Conservation (phyloP, 2,888 invertebrate genomes). For the Lepetodrilus schrolli region DNA sequence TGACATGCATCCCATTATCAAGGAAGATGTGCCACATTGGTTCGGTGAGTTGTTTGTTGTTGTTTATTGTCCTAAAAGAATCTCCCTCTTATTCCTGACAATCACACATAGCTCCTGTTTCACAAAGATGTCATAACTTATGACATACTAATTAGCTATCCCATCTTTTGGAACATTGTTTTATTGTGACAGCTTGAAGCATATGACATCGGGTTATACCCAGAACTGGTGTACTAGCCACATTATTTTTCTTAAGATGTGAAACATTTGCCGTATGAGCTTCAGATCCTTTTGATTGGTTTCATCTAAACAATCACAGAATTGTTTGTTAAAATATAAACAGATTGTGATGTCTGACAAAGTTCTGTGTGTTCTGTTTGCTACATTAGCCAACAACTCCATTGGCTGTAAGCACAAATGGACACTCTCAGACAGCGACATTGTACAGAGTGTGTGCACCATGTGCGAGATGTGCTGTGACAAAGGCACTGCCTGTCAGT, state of each 20-base stretch:
- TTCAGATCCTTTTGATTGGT: too few species aligned
- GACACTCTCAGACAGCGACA: constrained; percentile 41
- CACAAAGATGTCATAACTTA: too few species aligned
- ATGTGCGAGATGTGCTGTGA: constrained; percentile 62
- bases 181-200: background rate
- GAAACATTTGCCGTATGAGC: too few species aligned
- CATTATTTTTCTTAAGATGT: too few species aligned
- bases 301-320: too few species aligned
- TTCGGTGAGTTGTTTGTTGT: constrained; percentile 49
- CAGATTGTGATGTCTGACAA: background rate
- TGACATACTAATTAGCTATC: too few species aligned
- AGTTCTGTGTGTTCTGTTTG: background rate
- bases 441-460: constrained; percentile 59
- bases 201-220: background rate
- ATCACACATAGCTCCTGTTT: too few species aligned
- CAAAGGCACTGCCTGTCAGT: constrained; percentile 53
- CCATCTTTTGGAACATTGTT: too few species aligned
- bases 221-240: too few species aligned
- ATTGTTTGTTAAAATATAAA: too few species aligned
- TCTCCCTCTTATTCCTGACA: too few species aligned
- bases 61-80: too few species aligned
- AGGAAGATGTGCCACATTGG: constrained; percentile 43
- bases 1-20: constrained; percentile 42
- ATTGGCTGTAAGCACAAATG: constrained; percentile 63
- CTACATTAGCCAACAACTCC: constrained; percentile 59